Base-by-base conservation (phyloP, 2,888 invertebrate genomes). In the Macaria notata region DNA sequence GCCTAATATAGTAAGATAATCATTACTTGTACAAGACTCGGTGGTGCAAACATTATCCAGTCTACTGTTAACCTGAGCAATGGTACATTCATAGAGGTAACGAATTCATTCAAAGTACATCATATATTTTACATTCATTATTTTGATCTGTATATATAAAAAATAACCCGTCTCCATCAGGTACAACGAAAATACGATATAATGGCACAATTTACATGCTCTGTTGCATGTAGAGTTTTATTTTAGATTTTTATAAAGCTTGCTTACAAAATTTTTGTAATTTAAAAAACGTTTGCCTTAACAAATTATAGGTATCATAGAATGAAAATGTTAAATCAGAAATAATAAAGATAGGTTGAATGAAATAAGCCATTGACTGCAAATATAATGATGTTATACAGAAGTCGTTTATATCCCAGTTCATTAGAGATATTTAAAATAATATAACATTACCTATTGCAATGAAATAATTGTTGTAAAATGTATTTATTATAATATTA, bases 401-500 rank as follows among this genome's bases (percentile, higher is more conserved):
- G 68, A 63, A 64, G 63, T 68, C 62, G 62, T 64, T 9, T 36
- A 44, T 58, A 73, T 71, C 70, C 65, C 72, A 72, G 63, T 63
- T 61, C 55, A 61, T 57, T 38, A 53, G 57, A 52, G 54, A 56
- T 59, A 56, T 49, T 56, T 42, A 61, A 62, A 47, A 46, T 33
- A 54, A 60, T 55, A 56, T 51, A 61, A 55, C 61, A 62, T 64
- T 36, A 36, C 33, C 33, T 56, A 58, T 61, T 63, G 55, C 61
- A 66, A 81, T 78, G 78, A 79, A 83, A 84, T 86, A 86, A 83
- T 81, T 88, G 86, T 88, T 89, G 86, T 86, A 84, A 84, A 87
- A 87, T 90, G 87, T 92, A 91, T 92, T 92, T 92, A 91, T 91
- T 91, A 87, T 87, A 82, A 75, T 82, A 86, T 83, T 86, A 86